Percentiles rank a stretch among this genome's conserved stretches.
Evolutionary conservation across 1,140 invertebrate genomes (phyloP).

Genomic region (Drusus annulatus): DNA sequence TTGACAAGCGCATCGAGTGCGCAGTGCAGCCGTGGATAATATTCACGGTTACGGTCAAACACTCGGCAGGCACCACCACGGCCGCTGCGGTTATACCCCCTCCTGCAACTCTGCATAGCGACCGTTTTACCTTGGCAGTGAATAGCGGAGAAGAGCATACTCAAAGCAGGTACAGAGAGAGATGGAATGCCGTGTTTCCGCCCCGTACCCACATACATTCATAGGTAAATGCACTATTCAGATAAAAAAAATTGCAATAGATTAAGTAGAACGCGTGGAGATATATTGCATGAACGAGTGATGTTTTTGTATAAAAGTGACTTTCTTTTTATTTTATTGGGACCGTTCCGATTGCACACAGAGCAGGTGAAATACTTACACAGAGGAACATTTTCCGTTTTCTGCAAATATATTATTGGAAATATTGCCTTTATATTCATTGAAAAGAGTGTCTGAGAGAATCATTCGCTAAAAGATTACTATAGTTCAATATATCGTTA

Average conservation of each 20-base stretch:
- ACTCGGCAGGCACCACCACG: background rate
- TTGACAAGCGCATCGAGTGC: background rate
- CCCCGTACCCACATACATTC: background rate
- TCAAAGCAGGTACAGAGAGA: constrained; percentile 28
- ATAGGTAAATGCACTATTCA: constrained; percentile 41
- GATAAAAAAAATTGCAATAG: constrained; percentile 35
- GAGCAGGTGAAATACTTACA: too few relatives aligned
- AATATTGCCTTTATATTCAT: too few relatives aligned
- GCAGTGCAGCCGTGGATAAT: constrained; percentile 15
- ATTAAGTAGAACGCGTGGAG: constrained; percentile 40
- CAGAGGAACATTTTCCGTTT: too few relatives aligned
- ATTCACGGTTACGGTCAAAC: constrained; percentile 39
- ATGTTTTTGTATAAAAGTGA: constrained; percentile 22
- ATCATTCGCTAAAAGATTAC: too few relatives aligned
- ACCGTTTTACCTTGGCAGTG: constrained; percentile 36
- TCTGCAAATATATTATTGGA: too few relatives aligned
- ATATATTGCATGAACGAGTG: constrained; percentile 15
- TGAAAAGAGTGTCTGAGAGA: too few relatives aligned
- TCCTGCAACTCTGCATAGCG: background rate
- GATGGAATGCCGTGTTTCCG: background rate
- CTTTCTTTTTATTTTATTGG: constrained; percentile 22
- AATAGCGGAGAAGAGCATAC: constrained; percentile 25
- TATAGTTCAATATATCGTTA: too few relatives aligned
- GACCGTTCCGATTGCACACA: too few relatives aligned
- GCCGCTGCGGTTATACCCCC: background rate